Evolutionary conservation across 2,113 vertebrate species (phyloP).

Genomic region (Psilopogon haemacephalus): DNA sequence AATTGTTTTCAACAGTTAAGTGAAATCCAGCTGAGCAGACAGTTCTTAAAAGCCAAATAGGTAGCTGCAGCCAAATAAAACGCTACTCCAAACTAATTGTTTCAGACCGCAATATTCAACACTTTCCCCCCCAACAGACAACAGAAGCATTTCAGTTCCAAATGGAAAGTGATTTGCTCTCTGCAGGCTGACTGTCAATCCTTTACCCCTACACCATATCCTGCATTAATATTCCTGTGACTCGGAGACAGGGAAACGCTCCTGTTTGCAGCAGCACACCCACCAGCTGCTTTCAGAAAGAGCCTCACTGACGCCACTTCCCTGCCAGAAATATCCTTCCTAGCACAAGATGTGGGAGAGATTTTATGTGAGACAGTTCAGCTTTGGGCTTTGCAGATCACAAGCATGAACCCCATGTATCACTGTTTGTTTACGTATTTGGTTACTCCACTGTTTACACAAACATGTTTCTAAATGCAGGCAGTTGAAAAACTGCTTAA

Average conservation of each 20-base stretch:
- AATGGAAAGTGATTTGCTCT: background rate
- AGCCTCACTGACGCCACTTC: background rate
- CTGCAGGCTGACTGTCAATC: background rate
- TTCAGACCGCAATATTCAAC: background rate
- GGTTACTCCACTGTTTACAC: constrained; percentile 19
- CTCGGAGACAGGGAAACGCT: background rate
- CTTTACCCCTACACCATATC: background rate
- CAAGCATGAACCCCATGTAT: background rate
- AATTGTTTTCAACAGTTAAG: background rate
- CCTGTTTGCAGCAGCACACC: background rate
- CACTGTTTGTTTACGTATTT: background rate
- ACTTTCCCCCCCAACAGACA: background rate
- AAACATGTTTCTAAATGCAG: background rate
- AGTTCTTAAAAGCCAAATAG: background rate
- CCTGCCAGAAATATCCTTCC: constrained; percentile 30
- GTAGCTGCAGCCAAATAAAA: background rate
- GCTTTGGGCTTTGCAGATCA: background rate
- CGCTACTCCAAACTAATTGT: background rate
- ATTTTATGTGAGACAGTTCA: background rate
- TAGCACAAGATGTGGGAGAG: background rate
- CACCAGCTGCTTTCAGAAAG: constrained; percentile 4
- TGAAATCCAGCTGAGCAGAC: background rate
- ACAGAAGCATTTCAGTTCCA: background rate
- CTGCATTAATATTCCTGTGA: background rate
- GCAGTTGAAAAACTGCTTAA: background rate